Evolutionary conservation across 2,888 invertebrate genomes (phyloP).

Genomic region (Punctoribates punctum): DNA sequence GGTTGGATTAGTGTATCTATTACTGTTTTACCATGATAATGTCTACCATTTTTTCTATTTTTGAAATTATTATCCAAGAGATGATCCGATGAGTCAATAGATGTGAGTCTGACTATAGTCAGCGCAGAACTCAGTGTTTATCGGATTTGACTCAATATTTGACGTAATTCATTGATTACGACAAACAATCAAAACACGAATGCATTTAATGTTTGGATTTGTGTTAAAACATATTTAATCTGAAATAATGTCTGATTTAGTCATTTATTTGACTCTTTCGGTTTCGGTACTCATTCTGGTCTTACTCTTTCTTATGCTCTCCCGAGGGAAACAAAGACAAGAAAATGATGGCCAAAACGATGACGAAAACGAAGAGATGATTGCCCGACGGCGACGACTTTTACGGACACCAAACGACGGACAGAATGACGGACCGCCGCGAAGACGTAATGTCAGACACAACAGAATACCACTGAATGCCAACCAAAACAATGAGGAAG

Average conservation of each 20-base stretch:
- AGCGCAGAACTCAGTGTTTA: too few species aligned
- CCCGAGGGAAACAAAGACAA: background rate
- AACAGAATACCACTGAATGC: conserved; percentile 5
- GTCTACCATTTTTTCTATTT: too few species aligned
- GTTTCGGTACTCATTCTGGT: background rate
- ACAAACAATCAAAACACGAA: background rate
- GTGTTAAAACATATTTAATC: background rate
- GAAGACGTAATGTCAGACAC: background rate
- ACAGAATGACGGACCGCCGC: background rate
- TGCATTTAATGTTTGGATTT: background rate
- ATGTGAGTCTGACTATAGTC: too few species aligned
- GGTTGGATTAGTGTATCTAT: too few species aligned
- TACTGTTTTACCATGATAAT: too few species aligned
- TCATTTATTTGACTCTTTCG: conserved; percentile 9
- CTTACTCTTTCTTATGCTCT: conserved; percentile 10
- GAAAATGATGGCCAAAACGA: background rate
- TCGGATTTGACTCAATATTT: too few species aligned
- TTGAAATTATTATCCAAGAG: too few species aligned
- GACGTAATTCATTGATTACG: too few species aligned
- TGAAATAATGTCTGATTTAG: conserved; percentile 17
- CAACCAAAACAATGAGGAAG: background rate
- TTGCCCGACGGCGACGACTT: background rate
- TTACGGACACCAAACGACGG: background rate
- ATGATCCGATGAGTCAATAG: too few species aligned
- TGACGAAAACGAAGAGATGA: background rate